Conservation (phyloP, 2,113 vertebrate species). For the Ctenodactylus gundi region DNA sequence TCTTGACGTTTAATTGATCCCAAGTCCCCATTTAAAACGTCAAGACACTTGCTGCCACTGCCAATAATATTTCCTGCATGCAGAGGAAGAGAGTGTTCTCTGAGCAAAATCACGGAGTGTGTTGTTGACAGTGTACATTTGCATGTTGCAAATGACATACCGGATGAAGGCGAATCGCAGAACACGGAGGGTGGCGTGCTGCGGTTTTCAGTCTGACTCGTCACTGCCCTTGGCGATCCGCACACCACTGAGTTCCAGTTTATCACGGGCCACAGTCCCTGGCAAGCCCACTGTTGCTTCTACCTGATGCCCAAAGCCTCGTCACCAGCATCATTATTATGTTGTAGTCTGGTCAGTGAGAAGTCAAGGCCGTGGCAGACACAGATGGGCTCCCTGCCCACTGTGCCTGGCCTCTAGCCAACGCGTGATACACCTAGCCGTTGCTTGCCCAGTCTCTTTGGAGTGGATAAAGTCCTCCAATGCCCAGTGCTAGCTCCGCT, state of each 20-base stretch:
- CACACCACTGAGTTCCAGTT: not conserved
- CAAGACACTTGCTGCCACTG: not conserved
- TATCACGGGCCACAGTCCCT: not conserved
- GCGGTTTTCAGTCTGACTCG: not conserved
- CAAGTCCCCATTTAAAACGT: constrained; percentile 35
- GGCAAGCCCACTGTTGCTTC: too few species aligned
- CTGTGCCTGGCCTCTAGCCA: too few species aligned
- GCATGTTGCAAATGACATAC: not conserved
- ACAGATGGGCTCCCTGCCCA: too few species aligned
- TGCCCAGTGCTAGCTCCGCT: too few species aligned
- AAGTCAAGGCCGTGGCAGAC: too few species aligned
- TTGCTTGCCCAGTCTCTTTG: too few species aligned
- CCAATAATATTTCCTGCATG: not conserved
- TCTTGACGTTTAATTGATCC: constrained; percentile 51
- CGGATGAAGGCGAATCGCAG: not conserved
- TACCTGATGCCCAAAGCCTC: too few species aligned
- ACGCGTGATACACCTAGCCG: too few species aligned
- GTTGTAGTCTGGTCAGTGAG: too few species aligned
- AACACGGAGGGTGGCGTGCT: accelerated
- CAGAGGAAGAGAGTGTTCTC: not conserved
- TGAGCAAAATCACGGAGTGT: not conserved
- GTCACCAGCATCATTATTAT: too few species aligned
- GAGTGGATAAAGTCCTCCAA: too few species aligned
- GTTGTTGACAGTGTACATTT: not conserved
- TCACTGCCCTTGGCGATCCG: accelerated